Evolutionary conservation across 92 coral and sea anemone genomes (phyloP), one percentile per base, ranked within the genome.

Genomic region (Epizoanthus illoricatus): DNA sequence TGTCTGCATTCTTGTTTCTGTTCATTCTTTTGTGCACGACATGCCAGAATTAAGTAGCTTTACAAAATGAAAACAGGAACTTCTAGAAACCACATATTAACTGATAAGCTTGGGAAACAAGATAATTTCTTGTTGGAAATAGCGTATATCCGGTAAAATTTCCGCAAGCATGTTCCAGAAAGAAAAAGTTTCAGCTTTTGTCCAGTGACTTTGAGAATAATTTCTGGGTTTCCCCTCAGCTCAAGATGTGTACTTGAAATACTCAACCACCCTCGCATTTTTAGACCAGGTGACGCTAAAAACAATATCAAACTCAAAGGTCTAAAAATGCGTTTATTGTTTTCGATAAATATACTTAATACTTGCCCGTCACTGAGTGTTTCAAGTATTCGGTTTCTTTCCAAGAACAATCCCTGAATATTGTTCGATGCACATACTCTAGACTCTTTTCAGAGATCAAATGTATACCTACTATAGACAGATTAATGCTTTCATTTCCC

Each of bases 191-290:
- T 52, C 54, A 62, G 20, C 23, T 5, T 63, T 45, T 20, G 28
- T 61, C 42, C n/a, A n/a, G n/a, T n/a, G n/a, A n/a, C n/a, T 21
- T 40, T 45, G 64, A 49, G 28, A 10, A 33, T 55, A 40, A 24
- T 60, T 52, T 52, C 13, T 16, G 8, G 18, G 43, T 63, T 78
- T 62, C 82, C 82, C 71, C 12, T 60, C 40, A 54, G 23, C 17
- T 15, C 13, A n/a, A 56, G 49, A 74, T 21, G n/a, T 54, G 11
- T 23, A 21, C 80, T 74, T 56, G 80, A 74, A 43, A 74, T 74
- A 72, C 52, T 20, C 24, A 54, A 56, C 7, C 21, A 41, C 19
- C 19, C n/a, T 41, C 52, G 62, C 16, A 36, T 52, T 13, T 45
- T 42, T n/a, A 20, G 62, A 41, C 39, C 28, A 42, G 10, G 40